Base-by-base conservation (phyloP, 2,797 vertebrate species). In the Naso thynnoides region DNA sequence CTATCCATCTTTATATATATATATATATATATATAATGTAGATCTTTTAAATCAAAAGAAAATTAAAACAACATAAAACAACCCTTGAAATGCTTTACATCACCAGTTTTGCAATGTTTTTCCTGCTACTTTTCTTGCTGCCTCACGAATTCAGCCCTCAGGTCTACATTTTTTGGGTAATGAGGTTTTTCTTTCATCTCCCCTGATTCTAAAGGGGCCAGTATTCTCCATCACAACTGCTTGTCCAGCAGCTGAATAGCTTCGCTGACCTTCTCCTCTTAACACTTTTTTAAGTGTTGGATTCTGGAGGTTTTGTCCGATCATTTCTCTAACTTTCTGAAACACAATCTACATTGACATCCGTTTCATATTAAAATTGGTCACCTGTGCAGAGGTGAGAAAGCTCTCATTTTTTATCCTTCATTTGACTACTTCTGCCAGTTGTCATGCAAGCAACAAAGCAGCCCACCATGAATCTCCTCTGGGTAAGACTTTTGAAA, bases 341-440 rank as follows among this genome's bases (percentile, higher is more conserved):
- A 45, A 44, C 49, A 50, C 29, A 24, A 24, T 49, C n/a, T 1
- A 8, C n/a, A 61, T n/a, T 39, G 21, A 26, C 27, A 49, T 10
- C 47, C 6, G 26, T 16, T 49, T 50, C 16, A 36, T 21, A 38
- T 31, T 2, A 4, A 62, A 3, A 38, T 38, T 39, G 9, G 31
- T 39, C 33, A 63, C n/a, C 8, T 24, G 59, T 23, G 29, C 0
- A 2, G n/a, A 61, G 58, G 58, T 61, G 42, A 33, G 42, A 61
- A 36, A 29, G 39, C 41, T 31, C 26, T 44, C 4, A 36, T 23
- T 45, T 29, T 48, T 2, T 4, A 1, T 49, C 19, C 8, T 24
- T 38, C n/a, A 36, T 29, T 38, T 15, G 14, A 10, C 44, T 49
- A 14, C 38, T 63, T 63, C 33, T 63, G 60, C 50, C 33, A 18